phyloP scores from a whole-genome alignment of 1,140 invertebrate genomes.

The Zaprionus africanus region DNA sequence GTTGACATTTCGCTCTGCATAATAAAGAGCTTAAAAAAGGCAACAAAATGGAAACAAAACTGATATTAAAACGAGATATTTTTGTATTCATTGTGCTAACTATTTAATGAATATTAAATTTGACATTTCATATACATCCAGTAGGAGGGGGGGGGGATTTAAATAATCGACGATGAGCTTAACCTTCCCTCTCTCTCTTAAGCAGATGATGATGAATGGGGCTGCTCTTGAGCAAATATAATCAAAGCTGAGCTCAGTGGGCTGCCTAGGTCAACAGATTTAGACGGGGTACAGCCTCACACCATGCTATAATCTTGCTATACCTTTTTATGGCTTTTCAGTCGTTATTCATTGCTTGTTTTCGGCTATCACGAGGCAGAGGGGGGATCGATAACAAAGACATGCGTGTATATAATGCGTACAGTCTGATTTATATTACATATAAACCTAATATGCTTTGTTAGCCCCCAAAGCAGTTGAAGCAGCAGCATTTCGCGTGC shows the following conservation, averaged over 20 bases:
- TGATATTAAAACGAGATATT: constrained; percentile 29
- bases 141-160: not conserved
- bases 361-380: constrained; percentile 14
- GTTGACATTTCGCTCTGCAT: constrained; percentile 49
- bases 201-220: constrained; percentile 3
- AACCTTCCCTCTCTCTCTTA: not conserved
- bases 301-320: not conserved
- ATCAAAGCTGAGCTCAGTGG: not conserved
- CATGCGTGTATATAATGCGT: not conserved
- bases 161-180: not conserved
- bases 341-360: constrained; percentile 20
- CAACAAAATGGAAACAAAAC: constrained; percentile 4
- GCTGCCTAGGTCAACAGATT: constrained; percentile 3
- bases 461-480: constrained; percentile 10
- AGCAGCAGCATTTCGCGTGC: constrained; percentile 22
- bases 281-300: not conserved
- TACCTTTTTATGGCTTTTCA: not conserved
- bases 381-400: not conserved
- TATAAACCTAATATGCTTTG: constrained; percentile 10
- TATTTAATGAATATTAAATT: constrained; percentile 34
- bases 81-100: constrained; percentile 5
- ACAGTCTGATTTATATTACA: not conserved
- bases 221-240: not conserved
- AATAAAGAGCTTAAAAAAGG: constrained; percentile 36
- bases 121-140: not conserved